Evolutionary conservation across 2,797 vertebrate genomes (phyloP), one percentile per base, ranked within the genome.

Genomic region (Sarcophilus harrisii): DNA sequence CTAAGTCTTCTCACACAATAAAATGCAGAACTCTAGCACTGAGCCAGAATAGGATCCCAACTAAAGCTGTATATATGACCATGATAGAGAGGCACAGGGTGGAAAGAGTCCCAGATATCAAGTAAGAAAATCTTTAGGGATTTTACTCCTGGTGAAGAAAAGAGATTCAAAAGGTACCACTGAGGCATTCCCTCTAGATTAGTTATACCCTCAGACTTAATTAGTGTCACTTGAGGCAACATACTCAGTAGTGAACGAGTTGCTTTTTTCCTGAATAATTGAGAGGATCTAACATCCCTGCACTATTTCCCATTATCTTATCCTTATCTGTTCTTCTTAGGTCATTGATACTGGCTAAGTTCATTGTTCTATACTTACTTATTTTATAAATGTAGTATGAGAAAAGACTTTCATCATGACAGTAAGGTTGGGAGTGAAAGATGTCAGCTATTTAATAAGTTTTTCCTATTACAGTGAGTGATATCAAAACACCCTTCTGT

Each of bases 201-300:
- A 55, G 45, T 94, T 45, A 32, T 92, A 27, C 11, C 94, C 90
- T 96, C 93, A 96, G 94, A 96, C 57, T 95, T 92, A 94, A 57
- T 55, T 93, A 96, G 92, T 96, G 52, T 60, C 29, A 90, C 8
- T 81, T 57, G 92, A 24, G 57, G 13, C 18, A 3, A 13, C 24
- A 90, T 38, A 8, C 29, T 27, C 27, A 2, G 21, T 91, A 5
- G 28, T n/a, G 24, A 8, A 45, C 49, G 8, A 27, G 73, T 87
- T 87, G 38, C 21, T 87, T 87, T 58, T 81, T 49, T 49, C 38
- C 73, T 87, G 38, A 87, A 87, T 49, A 87, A 87, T 49, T 45
- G 38, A 49, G 62, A 92, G 91, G 58, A 24, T 11, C 6, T n/a
- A 14, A 27, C 11, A 14, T 45, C 55, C 49, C 2, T 32, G 0